Percentiles rank a stretch among this genome's conserved stretches.
Evolutionary conservation across 2,113 vertebrate genomes (phyloP).

Genomic region (Trematocara unimaculatum): DNA sequence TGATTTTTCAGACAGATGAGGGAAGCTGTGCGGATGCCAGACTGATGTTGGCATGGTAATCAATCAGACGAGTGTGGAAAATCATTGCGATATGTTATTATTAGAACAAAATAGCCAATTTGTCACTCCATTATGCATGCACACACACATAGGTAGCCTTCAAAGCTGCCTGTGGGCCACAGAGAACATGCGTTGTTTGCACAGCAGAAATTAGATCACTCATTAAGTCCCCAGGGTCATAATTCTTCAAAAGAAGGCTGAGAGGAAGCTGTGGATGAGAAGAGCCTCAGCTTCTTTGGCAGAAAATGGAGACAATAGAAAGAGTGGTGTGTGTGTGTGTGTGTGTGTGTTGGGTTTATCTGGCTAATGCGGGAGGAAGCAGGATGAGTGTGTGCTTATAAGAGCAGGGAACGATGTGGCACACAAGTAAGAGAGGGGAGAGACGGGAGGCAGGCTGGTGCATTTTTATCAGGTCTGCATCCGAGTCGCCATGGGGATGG

Average conservation of each 20-base stretch:
- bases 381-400: slow-evolving; percentile 19
- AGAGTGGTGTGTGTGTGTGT: not conserved
- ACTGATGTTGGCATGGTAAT: slow-evolving; percentile 22
- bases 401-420: not conserved
- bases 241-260: slow-evolving; percentile 17
- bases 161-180: slow-evolving; percentile 1
- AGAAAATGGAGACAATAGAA: not conserved
- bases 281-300: not conserved
- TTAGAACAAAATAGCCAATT: slow-evolving; percentile 48
- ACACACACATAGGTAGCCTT: not conserved
- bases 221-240: slow-evolving; percentile 41
- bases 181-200: slow-evolving; percentile 32
- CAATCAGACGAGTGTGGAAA: slow-evolving; percentile 29
- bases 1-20: slow-evolving; percentile 18
- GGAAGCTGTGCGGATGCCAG: not conserved
- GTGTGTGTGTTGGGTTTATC: not conserved
- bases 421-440: not conserved
- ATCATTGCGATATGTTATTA: slow-evolving; percentile 40
- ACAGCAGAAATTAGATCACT: slow-evolving; percentile 62
- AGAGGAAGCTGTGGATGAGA: not conserved
- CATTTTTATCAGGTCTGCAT: slow-evolving; percentile 39
- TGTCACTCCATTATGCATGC: slow-evolving; percentile 24
- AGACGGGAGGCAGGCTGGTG: not conserved
- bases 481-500: slow-evolving; percentile 18
- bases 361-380: not conserved